Conservation (phyloP, 2,888 invertebrate species). For the Lochmaea capreae region DNA sequence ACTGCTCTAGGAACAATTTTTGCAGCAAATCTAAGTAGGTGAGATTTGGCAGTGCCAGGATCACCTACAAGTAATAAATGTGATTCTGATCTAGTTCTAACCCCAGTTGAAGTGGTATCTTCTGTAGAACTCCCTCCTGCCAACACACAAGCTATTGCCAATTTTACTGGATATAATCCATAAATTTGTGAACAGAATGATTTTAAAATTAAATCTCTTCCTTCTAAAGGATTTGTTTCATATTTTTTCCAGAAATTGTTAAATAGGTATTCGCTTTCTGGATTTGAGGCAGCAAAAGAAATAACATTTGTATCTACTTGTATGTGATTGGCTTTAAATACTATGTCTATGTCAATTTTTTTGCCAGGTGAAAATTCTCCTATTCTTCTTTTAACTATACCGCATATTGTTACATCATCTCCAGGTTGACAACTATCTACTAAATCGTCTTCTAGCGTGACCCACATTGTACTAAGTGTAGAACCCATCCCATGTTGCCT, state of each 20-base stretch:
- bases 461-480: conserved; percentile 81
- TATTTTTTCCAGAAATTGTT: conserved; percentile 78
- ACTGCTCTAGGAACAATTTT: conserved; percentile 79
- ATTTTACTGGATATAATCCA: conserved; percentile 88
- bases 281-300: conserved; percentile 68
- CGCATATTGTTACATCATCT: conserved; percentile 87
- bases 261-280: conserved; percentile 78
- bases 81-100: conserved; percentile 77
- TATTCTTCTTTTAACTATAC: conserved; percentile 82
- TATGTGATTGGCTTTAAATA: conserved; percentile 78
- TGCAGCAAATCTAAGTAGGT: conserved; percentile 76
- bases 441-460: conserved; percentile 85
- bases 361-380: conserved; percentile 70
- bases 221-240: conserved; percentile 73
- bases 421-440: conserved; percentile 90
- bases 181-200: conserved; percentile 91
- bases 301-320: conserved; percentile 71
- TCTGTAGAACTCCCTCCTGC: conserved; percentile 71
- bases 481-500: conserved; percentile 77
- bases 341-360: conserved; percentile 77
- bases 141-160: conserved; percentile 80
- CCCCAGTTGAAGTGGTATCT: conserved; percentile 61
- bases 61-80: conserved; percentile 90
- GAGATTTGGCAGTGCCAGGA: conserved; percentile 91
- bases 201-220: conserved; percentile 81